These are phyloP conservation scores for Uria aalge DNA, from an alignment of 2,113 vertebrate genomes.

Conservation along the genomic window DNA sequence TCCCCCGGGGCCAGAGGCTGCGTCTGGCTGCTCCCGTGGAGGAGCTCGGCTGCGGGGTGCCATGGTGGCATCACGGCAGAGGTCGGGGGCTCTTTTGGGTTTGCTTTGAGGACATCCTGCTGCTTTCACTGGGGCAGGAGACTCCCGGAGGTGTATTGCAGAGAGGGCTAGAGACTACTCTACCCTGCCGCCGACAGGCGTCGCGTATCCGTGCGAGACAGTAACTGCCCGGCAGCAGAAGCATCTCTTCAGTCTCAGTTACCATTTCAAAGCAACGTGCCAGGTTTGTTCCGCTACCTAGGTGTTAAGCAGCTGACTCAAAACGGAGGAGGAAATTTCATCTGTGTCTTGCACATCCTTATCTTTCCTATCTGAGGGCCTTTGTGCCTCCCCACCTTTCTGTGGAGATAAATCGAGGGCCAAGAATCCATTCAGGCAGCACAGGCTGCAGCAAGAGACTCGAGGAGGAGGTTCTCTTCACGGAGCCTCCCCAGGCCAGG, in stretches of 20 bases:
- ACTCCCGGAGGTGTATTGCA: not conserved
- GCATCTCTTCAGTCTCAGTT: rapidly evolving
- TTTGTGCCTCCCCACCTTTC: not conserved
- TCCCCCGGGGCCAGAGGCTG: not conserved
- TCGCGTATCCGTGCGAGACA: rapidly evolving
- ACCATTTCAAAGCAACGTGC: not conserved
- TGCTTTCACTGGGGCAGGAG: not conserved
- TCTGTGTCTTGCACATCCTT: not conserved
- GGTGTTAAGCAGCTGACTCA: not conserved
- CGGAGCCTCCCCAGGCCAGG: not conserved
- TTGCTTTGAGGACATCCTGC: not conserved
- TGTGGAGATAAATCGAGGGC: not conserved
- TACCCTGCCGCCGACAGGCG: not conserved
- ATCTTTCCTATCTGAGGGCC: not conserved
- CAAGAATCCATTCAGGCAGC: not conserved
- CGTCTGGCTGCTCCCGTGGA: too few species aligned
- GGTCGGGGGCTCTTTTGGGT: not conserved
- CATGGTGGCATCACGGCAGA: not conserved
- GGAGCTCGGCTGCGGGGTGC: not conserved
- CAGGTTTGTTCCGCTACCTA: not conserved
- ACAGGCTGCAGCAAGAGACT: not conserved
- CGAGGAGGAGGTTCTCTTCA: not conserved
- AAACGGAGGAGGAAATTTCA: not conserved
- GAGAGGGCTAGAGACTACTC: not conserved
- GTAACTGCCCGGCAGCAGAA: rapidly evolving